Evolutionary conservation across 2,113 vertebrate genomes (phyloP), one percentile per base, ranked within the genome.

Genomic region (Bufo gargarizans): DNA sequence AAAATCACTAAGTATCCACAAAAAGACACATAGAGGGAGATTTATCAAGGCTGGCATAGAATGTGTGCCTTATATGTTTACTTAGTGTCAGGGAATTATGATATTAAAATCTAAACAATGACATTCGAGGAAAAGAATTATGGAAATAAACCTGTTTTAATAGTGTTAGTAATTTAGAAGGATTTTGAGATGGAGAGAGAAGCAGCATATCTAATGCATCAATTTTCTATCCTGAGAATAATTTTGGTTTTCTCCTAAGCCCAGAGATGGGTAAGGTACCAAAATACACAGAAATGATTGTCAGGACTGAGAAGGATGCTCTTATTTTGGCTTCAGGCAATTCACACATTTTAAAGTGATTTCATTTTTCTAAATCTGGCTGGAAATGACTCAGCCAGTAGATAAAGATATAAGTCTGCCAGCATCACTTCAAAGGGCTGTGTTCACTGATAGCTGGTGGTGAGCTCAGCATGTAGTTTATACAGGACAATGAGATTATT

Each of bases 341-440:
- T 82, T 84, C 87, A 89, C 87, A 89, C 87, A 84, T 89, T 89
- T 84, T 89, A 89, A 84, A 84, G 82, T 89, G 87, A 89, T 89
- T 89, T 89, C 71, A 67, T 89, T 89, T 89, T 89, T 89, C 87
- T 89, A 89, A 84, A 89, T 89, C 87, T 89, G 87, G 81, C 87
- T 84, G 87, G 81, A 77, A 89, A 84, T 84, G 87, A 84, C 81
- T 89, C 87, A 84, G 71, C 82, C 56, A 22, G 59, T 84, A 89
- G 87, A 84, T 89, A 89, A 84, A 89, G 82, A 89, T 89, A 89
- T 84, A 84, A 89, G 84, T 88, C 87, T 84, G 87, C 81, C 74
- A 78, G 87, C 71, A 22, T 53, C 74, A 84, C 87, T 89, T 89
- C 87, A 89, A 89, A 89, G 80, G 72, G 72, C 16, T 77, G 22